Conservation (phyloP, 92 coral and sea anemone genomes). For the Paragorgia papillata region DNA sequence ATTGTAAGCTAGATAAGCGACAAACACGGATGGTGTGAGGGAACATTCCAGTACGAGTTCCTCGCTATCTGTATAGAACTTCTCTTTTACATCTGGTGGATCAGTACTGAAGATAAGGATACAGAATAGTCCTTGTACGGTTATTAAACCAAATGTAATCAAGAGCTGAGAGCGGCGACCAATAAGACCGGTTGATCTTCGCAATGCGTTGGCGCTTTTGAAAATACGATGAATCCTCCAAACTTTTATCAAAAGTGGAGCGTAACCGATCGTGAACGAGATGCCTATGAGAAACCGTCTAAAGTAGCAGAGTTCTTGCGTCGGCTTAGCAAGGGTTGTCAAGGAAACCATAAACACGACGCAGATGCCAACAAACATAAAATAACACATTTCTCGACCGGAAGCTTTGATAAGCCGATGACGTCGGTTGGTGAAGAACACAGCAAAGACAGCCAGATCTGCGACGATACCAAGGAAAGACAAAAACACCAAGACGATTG, state of each 20-base stretch:
- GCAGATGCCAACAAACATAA: slow-evolving; percentile 71
- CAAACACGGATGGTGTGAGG: slow-evolving; percentile 23
- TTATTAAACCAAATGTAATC: slow-evolving; percentile 51
- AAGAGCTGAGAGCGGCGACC: slow-evolving; percentile 49
- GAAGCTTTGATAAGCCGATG: slow-evolving; percentile 50
- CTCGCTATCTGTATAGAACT: slow-evolving; percentile 22
- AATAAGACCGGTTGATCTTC: slow-evolving; percentile 18
- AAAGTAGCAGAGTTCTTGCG: slow-evolving; percentile 56
- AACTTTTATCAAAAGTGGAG: slow-evolving; percentile 46
- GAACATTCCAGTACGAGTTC: slow-evolving; percentile 48
- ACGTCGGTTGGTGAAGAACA: slow-evolving; percentile 60
- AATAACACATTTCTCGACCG: slow-evolving; percentile 53
- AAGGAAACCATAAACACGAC: slow-evolving; percentile 69
- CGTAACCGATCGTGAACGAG: slow-evolving; percentile 44
- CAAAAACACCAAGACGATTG: slow-evolving; percentile 42
- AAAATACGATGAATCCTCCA: slow-evolving; percentile 55
- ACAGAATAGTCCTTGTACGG: slow-evolving; percentile 45
- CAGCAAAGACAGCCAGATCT: slow-evolving; percentile 46
- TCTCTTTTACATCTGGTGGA: slow-evolving; percentile 33
- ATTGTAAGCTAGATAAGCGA: slow-evolving; percentile 50
- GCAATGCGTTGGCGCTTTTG: slow-evolving; percentile 35
- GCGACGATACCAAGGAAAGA: slow-evolving; percentile 53
- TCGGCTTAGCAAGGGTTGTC: slow-evolving; percentile 63
- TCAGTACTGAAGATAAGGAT: slow-evolving; percentile 42
- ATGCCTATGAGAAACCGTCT: slow-evolving; percentile 59